phyloP scores from a whole-genome alignment of 2,797 vertebrate genomes.

The Acrossocheilus wenchowensis region DNA sequence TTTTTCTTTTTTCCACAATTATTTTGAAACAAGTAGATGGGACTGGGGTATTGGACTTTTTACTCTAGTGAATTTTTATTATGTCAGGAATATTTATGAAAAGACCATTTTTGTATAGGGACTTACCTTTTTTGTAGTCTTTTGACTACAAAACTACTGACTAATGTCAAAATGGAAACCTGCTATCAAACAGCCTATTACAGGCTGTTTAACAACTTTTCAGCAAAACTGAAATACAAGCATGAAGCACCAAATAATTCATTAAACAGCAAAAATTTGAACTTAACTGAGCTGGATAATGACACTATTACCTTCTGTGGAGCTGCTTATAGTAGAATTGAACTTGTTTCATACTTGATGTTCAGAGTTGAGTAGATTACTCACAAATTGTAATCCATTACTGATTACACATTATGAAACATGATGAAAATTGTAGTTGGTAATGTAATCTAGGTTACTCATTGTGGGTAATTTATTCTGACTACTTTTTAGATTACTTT shows the following conservation, averaged over 20 bases:
- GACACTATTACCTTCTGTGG: background rate
- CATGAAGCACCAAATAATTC: background rate
- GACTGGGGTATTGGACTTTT: background rate
- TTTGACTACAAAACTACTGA: too few species aligned
- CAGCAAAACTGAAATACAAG: too few species aligned
- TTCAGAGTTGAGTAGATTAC: background rate
- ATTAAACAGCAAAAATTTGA: background rate
- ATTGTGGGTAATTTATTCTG: background rate
- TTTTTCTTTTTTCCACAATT: background rate
- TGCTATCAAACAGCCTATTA: too few species aligned
- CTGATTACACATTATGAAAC: background rate
- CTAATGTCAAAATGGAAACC: background rate
- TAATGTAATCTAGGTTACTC: background rate
- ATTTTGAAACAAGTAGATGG: background rate
- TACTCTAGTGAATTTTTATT: background rate
- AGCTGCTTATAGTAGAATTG: too few species aligned
- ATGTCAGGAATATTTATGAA: background rate
- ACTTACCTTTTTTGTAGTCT: background rate
- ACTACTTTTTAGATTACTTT: background rate
- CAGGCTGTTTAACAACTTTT: too few species aligned
- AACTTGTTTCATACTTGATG: too few species aligned
- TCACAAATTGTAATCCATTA: background rate
- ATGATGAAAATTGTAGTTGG: background rate
- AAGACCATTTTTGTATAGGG: background rate
- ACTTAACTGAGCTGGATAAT: background rate